Evolutionary conservation across 2,797 vertebrate genomes (phyloP).

Genomic region (Valencia hispanica): DNA sequence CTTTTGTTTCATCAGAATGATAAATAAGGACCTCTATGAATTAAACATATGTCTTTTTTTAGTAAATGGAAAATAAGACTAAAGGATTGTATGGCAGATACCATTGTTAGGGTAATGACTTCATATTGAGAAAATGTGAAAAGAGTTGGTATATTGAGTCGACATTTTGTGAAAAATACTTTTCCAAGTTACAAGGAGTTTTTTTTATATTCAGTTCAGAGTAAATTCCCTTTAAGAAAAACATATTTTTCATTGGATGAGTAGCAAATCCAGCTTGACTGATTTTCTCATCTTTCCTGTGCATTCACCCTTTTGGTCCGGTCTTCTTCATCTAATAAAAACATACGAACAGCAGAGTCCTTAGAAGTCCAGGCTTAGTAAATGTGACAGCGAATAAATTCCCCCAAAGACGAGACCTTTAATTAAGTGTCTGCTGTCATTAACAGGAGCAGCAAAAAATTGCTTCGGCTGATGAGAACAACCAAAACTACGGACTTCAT

Average conservation of each 20-base stretch:
- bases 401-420: constrained; percentile 62
- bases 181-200: background rate
- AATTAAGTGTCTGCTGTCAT: constrained; percentile 71
- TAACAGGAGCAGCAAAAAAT: constrained; percentile 38
- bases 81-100: background rate
- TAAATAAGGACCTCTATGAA: background rate
- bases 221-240: background rate
- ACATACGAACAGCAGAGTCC: constrained; percentile 40
- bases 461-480: constrained; percentile 37
- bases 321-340: constrained; percentile 59
- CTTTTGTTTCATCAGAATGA: background rate
- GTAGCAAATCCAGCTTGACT: background rate
- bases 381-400: constrained; percentile 50
- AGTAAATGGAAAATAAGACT: background rate
- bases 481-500: constrained; percentile 22
- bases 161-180: background rate
- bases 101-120: background rate
- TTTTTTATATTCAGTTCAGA: background rate
- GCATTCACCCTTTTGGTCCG: constrained; percentile 31
- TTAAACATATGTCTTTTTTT: background rate
- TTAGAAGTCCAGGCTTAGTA: constrained; percentile 38
- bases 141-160: background rate
- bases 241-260: background rate
- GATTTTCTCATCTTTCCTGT: constrained; percentile 16
- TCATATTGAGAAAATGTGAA: background rate